These are phyloP conservation scores for Hylia prasina DNA, from an alignment of 2,113 vertebrate species.

Conservation along the genomic window DNA sequence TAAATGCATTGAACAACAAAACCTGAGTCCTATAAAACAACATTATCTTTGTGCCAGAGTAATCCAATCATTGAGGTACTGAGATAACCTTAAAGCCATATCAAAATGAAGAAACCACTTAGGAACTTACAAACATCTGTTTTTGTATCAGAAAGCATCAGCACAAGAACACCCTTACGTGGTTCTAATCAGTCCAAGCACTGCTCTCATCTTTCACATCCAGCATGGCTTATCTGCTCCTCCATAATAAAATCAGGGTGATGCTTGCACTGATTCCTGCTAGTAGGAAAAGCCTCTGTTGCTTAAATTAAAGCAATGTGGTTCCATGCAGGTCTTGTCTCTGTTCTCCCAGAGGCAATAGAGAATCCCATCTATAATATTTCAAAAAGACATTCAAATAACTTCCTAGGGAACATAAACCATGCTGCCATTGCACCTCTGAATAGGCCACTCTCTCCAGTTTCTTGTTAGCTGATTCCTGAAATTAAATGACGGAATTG, in stretches of 20 bases:
- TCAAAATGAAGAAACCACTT: slow-evolving; percentile 37
- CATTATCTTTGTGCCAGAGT: background rate
- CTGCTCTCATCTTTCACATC: background rate
- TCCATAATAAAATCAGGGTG: slow-evolving; percentile 16
- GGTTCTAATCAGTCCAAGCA: background rate
- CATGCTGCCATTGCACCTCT: background rate
- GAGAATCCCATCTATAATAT: background rate
- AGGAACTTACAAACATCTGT: slow-evolving; percentile 14
- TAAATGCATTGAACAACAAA: background rate
- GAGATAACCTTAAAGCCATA: slow-evolving; percentile 16
- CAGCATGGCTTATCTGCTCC: background rate
- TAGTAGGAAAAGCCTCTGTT: background rate
- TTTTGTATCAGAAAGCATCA: background rate
- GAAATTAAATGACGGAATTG: background rate
- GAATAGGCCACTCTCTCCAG: background rate
- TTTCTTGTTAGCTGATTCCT: background rate
- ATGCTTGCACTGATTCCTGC: slow-evolving; percentile 1
- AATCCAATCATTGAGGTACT: background rate
- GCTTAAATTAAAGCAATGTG: slow-evolving; percentile 19
- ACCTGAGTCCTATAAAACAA: background rate
- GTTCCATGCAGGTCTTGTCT: background rate
- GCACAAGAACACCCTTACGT: background rate
- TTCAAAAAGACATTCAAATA: background rate
- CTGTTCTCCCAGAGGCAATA: background rate
- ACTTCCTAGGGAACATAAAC: background rate